phyloP scores from a whole-genome alignment of 2,888 invertebrate species.

The Leucophenga montana region DNA sequence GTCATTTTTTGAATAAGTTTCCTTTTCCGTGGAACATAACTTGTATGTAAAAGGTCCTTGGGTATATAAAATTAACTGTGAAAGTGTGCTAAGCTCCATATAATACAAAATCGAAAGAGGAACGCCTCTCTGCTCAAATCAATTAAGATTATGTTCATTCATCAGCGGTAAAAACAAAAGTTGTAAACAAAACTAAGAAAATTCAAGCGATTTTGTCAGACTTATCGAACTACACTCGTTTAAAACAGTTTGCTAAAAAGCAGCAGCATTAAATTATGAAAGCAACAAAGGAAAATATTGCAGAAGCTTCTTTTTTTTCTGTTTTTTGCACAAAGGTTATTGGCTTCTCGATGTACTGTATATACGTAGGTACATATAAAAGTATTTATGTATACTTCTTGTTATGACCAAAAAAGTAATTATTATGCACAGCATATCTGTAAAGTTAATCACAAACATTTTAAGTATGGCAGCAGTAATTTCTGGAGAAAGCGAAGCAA shows the following conservation, averaged over 20 bases:
- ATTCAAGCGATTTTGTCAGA: neutral
- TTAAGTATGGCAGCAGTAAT: neutral
- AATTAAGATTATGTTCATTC: too few relatives aligned
- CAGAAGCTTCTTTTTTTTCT: conserved; percentile 9
- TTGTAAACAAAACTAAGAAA: too few relatives aligned
- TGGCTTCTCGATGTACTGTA: conserved; percentile 10
- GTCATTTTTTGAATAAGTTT: too few relatives aligned
- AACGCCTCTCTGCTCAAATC: too few relatives aligned
- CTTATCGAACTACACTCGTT: neutral
- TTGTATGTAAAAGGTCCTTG: too few relatives aligned
- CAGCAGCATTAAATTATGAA: neutral
- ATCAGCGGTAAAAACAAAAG: too few relatives aligned
- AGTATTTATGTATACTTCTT: too few relatives aligned
- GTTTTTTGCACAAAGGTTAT: conserved; percentile 20
- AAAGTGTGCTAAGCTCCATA: too few relatives aligned
- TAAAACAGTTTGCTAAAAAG: neutral
- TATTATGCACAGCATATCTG: conserved; percentile 18
- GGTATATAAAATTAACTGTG: too few relatives aligned
- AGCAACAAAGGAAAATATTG: conserved; percentile 12
- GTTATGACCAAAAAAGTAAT: neutral
- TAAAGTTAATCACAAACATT: conserved; percentile 9
- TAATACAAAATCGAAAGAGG: too few relatives aligned
- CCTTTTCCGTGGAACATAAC: too few relatives aligned
- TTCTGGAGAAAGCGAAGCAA: too few relatives aligned
- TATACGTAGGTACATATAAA: neutral